Percentiles rank a stretch among this genome's conserved stretches.
Evolutionary conservation across 2,797 vertebrate genomes (phyloP).

Genomic region (Acridotheres tristis): DNA sequence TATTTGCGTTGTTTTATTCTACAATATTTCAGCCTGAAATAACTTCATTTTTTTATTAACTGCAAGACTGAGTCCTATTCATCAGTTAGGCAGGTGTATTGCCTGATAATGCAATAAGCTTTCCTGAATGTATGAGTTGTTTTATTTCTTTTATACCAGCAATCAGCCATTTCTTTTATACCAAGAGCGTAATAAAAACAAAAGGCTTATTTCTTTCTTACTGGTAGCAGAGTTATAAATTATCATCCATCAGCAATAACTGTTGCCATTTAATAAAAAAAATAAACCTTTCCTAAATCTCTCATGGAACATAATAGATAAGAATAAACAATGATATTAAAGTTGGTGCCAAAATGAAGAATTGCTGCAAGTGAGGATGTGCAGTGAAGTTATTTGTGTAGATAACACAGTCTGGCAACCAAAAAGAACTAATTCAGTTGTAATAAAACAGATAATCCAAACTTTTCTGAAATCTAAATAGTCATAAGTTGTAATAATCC

Average conservation of each 20-base stretch:
- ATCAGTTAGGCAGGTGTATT: conserved; percentile 80
- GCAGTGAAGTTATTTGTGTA: conserved; percentile 40
- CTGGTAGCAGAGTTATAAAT: conserved; percentile 63
- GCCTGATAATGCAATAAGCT: conserved; percentile 78
- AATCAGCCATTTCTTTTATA: conserved; percentile 65
- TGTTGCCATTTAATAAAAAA: conserved; percentile 76
- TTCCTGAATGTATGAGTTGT: conserved; percentile 72
- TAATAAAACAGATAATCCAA: conserved; percentile 47
- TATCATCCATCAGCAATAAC: conserved; percentile 74
- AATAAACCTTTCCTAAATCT: conserved; percentile 71
- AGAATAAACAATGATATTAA: conserved; percentile 71
- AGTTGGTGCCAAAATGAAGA: conserved; percentile 56
- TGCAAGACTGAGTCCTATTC: conserved; percentile 77
- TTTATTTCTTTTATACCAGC: conserved; percentile 76
- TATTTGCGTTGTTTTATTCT: conserved; percentile 61
- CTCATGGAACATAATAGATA: conserved; percentile 53
- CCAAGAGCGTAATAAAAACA: conserved; percentile 75
- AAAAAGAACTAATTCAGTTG: conserved; percentile 44
- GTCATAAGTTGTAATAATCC: conserved; percentile 4
- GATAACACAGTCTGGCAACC: conserved; percentile 7
- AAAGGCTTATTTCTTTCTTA: conserved; percentile 71
- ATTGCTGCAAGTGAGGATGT: conserved; percentile 1
- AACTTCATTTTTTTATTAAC: conserved; percentile 78
- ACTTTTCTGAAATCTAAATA: conserved; percentile 39
- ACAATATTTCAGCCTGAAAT: conserved; percentile 65